Percentiles rank a stretch among this genome's conserved stretches.
phyloP scores from a whole-genome alignment of 2,888 invertebrate genomes.

The Aspidiotus rigidus region DNA sequence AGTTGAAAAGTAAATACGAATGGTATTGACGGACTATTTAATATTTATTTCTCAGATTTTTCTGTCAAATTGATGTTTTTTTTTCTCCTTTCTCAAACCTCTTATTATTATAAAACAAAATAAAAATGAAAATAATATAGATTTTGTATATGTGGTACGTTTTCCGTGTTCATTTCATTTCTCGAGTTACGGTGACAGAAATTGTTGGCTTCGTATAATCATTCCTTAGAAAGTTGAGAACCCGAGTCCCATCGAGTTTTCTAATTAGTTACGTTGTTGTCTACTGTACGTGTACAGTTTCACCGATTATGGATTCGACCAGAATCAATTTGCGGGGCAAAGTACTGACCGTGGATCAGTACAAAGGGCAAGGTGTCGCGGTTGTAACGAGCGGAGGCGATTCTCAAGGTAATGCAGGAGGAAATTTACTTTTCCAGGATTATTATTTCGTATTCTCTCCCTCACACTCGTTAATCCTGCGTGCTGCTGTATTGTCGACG shows the following conservation, averaged over 20 bases:
- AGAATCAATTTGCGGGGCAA: neutral
- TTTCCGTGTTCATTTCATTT: constrained; percentile 1
- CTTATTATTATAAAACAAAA: constrained; percentile 17
- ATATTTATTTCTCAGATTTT: constrained; percentile 8
- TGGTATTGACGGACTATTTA: constrained; percentile 19
- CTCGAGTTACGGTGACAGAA: neutral
- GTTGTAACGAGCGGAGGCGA: constrained; percentile 97
- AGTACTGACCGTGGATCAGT: neutral
- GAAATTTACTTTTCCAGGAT: neutral
- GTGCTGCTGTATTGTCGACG: no score
- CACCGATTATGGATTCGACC: no score
- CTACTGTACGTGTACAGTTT: neutral
- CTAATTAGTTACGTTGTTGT: neutral
- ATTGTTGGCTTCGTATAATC: neutral
- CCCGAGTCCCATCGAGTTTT: no score
- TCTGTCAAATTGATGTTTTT: constrained; percentile 7
- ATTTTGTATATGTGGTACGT: constrained; percentile 30
- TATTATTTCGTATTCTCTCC: no score
- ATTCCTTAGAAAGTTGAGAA: no score
- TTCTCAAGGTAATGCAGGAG: constrained; percentile 60
- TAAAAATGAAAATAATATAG: constrained; percentile 20
- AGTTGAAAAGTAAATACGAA: no score
- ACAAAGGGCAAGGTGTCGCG: constrained; percentile 84
- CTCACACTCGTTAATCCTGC: no score
- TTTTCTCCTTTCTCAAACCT: constrained; percentile 10